Evolutionary conservation across 2,113 vertebrate species (phyloP).

Genomic region (Cololabis saira): DNA sequence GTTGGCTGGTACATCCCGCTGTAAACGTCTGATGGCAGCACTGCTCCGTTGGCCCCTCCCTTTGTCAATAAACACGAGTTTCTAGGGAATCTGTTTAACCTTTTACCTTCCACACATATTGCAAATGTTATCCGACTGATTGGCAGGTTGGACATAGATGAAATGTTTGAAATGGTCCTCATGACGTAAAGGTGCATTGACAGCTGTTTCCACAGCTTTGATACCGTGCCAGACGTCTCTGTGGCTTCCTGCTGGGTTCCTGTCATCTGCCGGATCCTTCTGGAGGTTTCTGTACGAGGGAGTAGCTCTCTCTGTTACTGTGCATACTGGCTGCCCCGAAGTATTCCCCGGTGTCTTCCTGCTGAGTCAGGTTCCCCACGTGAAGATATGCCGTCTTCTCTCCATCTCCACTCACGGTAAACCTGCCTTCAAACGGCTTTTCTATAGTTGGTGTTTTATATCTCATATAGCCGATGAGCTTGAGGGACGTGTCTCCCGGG

Average conservation of each 20-base stretch:
- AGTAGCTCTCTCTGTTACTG: slow-evolving; percentile 40
- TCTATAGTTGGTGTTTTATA: slow-evolving; percentile 3
- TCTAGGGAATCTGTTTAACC: no score
- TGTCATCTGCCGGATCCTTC: not conserved
- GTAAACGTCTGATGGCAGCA: no score
- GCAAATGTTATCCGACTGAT: no score
- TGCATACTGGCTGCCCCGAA: slow-evolving; percentile 67
- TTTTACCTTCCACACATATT: no score
- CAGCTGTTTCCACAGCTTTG: no score
- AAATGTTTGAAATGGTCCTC: no score
- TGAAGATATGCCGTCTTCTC: slow-evolving; percentile 38
- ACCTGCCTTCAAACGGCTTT: slow-evolving; percentile 1
- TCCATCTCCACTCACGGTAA: slow-evolving; percentile 64
- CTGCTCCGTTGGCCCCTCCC: no score
- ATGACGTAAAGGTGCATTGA: no score
- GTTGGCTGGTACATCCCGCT: no score
- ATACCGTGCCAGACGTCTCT: slow-evolving; percentile 1
- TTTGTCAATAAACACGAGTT: no score
- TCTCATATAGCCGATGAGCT: slow-evolving; percentile 39
- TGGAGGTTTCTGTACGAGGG: slow-evolving; percentile 57
- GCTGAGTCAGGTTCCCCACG: slow-evolving; percentile 12
- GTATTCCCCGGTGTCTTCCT: slow-evolving; percentile 62
- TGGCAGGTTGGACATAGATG: no score
- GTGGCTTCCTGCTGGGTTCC: slow-evolving; percentile 23
- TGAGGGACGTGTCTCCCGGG: slow-evolving; percentile 26